Evolutionary conservation across 2,113 vertebrate species (phyloP).

Genomic region (Natator depressus): DNA sequence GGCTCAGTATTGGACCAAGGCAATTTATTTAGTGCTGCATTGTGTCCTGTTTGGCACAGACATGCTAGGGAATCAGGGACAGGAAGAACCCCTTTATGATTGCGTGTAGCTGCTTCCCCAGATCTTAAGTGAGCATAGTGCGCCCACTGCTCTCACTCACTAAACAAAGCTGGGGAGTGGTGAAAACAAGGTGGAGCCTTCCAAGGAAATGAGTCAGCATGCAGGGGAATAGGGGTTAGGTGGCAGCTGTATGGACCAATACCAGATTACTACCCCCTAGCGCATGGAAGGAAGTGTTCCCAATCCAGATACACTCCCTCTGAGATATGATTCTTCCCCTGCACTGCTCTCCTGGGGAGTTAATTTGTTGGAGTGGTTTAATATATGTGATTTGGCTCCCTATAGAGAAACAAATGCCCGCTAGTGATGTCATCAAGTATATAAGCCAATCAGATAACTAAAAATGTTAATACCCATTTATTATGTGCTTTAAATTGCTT

Average conservation of each 20-base stretch:
- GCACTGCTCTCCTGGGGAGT: neutral
- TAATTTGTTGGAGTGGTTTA: neutral
- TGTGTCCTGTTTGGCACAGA: no score
- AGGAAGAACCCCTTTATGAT: neutral
- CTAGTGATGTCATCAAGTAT: neutral
- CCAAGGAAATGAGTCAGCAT: neutral
- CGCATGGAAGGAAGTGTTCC: neutral
- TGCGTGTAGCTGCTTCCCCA: neutral
- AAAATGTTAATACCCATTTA: neutral
- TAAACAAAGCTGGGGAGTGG: neutral
- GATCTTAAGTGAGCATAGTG: neutral
- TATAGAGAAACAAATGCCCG: neutral
- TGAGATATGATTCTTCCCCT: neutral
- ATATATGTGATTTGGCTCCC: neutral
- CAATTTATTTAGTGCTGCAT: neutral
- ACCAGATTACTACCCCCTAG: neutral
- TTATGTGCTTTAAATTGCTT: neutral
- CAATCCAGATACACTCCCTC: neutral
- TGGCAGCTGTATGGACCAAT: neutral
- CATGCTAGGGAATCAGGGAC: no score
- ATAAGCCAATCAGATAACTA: fast-evolving
- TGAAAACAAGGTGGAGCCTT: neutral
- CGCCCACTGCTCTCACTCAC: neutral
- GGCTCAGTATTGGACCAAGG: neutral
- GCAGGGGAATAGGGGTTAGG: neutral